Base-by-base conservation (phyloP, 2,888 invertebrate genomes). In the Polydrusus tereticollis region DNA sequence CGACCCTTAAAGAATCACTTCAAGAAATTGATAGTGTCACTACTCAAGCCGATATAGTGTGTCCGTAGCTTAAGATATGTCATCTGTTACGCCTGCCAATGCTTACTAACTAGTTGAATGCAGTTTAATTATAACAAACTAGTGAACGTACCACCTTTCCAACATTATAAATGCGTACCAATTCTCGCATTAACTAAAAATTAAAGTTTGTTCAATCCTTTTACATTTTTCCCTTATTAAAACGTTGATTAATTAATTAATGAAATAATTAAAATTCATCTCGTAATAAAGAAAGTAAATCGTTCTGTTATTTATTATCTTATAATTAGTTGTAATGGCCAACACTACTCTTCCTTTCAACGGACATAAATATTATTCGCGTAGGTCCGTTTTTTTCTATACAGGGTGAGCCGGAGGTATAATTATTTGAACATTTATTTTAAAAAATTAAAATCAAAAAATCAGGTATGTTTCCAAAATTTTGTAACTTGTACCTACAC, bases 241-340 rank as follows among this genome's bases (percentile, higher is more conserved):
- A 47, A 21, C 12, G 47, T 21, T 47, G 12, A 47, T 23, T 47
- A n/a, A 23, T 47, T 47, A 23, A 21, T 47, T 47, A 47, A 47
- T 20, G 21, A 47, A 21, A 47, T 45, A 45, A 45, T 45, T 45
- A 10, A 45, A 45, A 47, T 47, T 47, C 47, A 47, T 20, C n/a
- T 47, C n/a, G 21, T 23, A 47, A 47, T 47, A 47, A 47, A 47
- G 47, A 47, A 47, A 47, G 47, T 47, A 47, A n/a, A 45, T 45
- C 45, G 7, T 1, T 20, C 7, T 0, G 47, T 23, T 47, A 21
- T 47, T 47, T 47, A 21, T 47, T 21, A 47, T 23, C 23, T 21
- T 47, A 21, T 47, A 47, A 47, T 47, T 47, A 47, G 47, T 23
- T 47, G 23, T 47, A 23, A 47, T 47, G 23, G 4, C 10, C 23